These are phyloP conservation scores for Drosophila ananassae DNA, from an alignment of 1,140 invertebrate species.

Conservation along the genomic window DNA sequence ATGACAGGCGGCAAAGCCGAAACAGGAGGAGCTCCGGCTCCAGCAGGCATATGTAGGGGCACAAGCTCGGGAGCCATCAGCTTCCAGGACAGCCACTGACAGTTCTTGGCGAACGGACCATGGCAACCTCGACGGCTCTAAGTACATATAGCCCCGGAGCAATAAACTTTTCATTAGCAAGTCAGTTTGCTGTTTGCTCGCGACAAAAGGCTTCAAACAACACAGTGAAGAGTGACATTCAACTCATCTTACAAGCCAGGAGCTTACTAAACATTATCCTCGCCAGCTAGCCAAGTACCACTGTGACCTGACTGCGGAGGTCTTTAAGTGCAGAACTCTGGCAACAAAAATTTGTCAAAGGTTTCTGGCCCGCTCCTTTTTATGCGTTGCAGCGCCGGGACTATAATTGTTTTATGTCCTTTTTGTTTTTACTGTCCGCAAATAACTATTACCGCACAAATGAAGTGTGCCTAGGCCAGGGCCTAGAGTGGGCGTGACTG, in stretches of 20 bases:
- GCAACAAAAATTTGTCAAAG: constrained; percentile 72
- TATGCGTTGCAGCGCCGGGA: constrained; percentile 70
- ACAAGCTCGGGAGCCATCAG: constrained; percentile 13
- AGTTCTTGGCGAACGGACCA: constrained; percentile 9
- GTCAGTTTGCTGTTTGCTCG: constrained; percentile 60
- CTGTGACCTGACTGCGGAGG: constrained; percentile 8
- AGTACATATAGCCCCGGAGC: constrained; percentile 56
- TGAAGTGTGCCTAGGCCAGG: constrained; percentile 59
- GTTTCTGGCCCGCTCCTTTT: constrained; percentile 50
- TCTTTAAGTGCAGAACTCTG: constrained; percentile 47
- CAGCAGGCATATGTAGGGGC: constrained; percentile 43
- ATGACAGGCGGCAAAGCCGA: constrained; percentile 26
- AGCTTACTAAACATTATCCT: no score
- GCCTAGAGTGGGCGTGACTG: constrained; percentile 36
- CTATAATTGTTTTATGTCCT: constrained; percentile 79
- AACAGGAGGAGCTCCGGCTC: constrained; percentile 10
- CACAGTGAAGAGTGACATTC: constrained; percentile 18
- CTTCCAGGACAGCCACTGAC: constrained; percentile 5
- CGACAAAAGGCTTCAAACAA: constrained; percentile 61
- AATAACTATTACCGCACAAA: constrained; percentile 69
- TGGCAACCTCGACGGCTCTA: constrained; percentile 11
- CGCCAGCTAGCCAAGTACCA: not conserved
- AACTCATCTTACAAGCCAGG: not conserved
- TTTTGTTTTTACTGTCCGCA: constrained; percentile 69
- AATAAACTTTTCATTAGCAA: constrained; percentile 82